phyloP scores from a whole-genome alignment of 2,113 vertebrate genomes.

The Engystomops pustulosus region DNA sequence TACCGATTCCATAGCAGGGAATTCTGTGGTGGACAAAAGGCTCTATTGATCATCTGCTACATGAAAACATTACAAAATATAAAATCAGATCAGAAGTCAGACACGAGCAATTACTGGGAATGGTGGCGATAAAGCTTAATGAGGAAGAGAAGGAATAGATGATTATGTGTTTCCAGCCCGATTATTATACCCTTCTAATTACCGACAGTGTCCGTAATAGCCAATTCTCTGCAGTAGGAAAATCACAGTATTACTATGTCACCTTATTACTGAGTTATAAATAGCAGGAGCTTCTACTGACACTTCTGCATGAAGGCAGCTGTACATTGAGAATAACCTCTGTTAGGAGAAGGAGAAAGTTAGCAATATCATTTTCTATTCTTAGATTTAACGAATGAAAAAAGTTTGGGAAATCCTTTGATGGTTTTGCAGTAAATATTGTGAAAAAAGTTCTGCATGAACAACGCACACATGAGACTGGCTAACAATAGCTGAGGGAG shows the following conservation, averaged over 20 bases:
- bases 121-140: no score
- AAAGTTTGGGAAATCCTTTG: background rate
- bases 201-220: background rate
- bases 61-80: background rate
- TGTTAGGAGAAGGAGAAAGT: background rate
- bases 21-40: no score
- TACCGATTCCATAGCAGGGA: no score
- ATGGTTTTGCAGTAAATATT: background rate
- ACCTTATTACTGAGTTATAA: slow-evolving; percentile 27
- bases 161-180: background rate
- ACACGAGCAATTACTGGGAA: background rate
- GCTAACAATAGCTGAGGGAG: background rate
- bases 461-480: background rate
- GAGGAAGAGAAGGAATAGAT: background rate
- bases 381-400: background rate
- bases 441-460: background rate
- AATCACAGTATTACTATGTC: slow-evolving; percentile 29
- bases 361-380: no score
- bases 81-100: slow-evolving; percentile 2
- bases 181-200: slow-evolving; percentile 25
- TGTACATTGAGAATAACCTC: background rate
- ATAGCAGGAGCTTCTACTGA: slow-evolving; percentile 15
- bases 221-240: slow-evolving; percentile 17
- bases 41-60: background rate
- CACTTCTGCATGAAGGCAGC: background rate